phyloP scores from a whole-genome alignment of 2,888 invertebrate species.

The Epsilonema sp. region DNA sequence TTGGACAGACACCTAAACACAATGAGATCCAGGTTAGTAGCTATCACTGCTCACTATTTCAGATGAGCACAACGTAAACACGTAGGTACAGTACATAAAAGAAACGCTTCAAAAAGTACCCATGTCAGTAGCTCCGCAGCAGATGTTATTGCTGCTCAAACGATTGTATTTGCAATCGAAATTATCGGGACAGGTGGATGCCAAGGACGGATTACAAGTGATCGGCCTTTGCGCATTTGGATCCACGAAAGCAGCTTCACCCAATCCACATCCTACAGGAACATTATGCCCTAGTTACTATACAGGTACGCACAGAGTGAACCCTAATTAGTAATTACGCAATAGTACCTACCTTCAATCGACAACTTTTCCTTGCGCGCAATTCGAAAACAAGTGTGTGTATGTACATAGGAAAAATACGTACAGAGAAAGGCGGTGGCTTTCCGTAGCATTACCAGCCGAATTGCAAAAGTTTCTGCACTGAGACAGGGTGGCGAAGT shows the following conservation, averaged over 20 bases:
- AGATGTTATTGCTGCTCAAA: slow-evolving; percentile 17
- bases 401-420: background rate
- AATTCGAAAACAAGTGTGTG: no score
- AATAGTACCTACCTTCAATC: no score
- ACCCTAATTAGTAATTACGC: no score
- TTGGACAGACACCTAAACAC: slow-evolving; percentile 10
- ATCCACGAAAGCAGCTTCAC: slow-evolving; percentile 15
- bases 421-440: slow-evolving; percentile 2
- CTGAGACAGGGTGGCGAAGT: slow-evolving; percentile 17
- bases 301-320: no score
- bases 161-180: slow-evolving; percentile 19
- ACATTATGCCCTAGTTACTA: no score
- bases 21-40: no score
- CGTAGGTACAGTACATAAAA: no score
- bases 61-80: no score
- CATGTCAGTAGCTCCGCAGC: slow-evolving; percentile 20
- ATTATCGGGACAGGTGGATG: slow-evolving; percentile 19
- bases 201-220: slow-evolving; percentile 15
- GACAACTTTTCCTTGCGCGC: no score
- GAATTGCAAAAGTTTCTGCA: slow-evolving; percentile 24
- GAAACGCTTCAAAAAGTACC: no score
- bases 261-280: slow-evolving; percentile 18
- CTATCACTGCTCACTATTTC: no score
- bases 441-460: slow-evolving; percentile 10
- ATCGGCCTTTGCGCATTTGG: slow-evolving; percentile 7